These are phyloP conservation scores for Rhipidura dahli DNA, from an alignment of 2,113 vertebrate species.

Conservation along the genomic window DNA sequence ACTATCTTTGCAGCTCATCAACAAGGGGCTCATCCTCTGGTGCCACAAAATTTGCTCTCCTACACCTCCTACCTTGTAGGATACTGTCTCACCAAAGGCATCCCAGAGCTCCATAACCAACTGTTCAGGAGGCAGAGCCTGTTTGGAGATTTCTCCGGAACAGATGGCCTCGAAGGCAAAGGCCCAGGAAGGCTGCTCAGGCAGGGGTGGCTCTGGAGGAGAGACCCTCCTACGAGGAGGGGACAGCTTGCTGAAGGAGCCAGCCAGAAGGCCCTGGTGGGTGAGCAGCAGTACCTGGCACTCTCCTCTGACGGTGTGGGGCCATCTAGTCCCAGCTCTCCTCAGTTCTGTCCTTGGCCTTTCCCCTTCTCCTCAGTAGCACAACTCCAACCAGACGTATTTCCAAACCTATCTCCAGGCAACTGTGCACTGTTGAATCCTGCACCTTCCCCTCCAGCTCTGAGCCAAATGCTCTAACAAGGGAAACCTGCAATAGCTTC, in stretches of 20 bases:
- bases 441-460: background rate
- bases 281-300: background rate
- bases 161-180: slow-evolving; percentile 1
- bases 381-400: background rate
- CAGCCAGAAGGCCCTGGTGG: background rate
- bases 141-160: background rate
- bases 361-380: background rate
- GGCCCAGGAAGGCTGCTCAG: background rate
- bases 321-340: background rate
- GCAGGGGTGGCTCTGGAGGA: background rate
- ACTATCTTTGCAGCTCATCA: background rate
- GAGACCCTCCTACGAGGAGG: background rate
- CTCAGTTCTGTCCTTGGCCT: background rate
- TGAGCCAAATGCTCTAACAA: background rate
- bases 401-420: background rate
- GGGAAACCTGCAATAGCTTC: background rate
- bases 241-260: background rate
- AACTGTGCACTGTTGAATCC: background rate
- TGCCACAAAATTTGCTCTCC: background rate
- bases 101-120: background rate
- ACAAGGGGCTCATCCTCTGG: background rate
- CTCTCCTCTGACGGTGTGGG: background rate
- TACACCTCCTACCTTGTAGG: rapidly evolving
- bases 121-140: background rate
- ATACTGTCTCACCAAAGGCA: background rate